A percentile compares a stretch with the other conserved stretches of the same genome.
Evolutionary conservation across 1,140 invertebrate species (phyloP).

Genomic region (Mycetomoellerius zeteki): DNA sequence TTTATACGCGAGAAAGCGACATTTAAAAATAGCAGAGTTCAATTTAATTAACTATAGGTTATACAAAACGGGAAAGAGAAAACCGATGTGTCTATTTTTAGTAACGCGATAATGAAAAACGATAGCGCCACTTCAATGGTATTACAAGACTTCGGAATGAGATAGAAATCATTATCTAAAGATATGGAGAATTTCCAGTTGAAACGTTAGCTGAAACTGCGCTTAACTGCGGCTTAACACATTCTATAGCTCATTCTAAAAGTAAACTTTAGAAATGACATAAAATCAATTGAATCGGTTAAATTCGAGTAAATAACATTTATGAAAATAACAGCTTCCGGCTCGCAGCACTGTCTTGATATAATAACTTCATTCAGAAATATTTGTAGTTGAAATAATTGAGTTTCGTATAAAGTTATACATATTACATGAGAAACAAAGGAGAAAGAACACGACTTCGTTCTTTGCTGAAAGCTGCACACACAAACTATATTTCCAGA

Average conservation of each 20-base stretch:
- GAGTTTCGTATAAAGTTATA: slow-evolving; percentile 4
- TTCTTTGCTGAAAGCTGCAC: slow-evolving; percentile 6
- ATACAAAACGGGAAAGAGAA: not conserved
- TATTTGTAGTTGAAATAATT: no score
- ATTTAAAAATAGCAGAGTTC: not conserved
- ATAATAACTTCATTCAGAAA: slow-evolving; percentile 8
- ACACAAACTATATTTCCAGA: slow-evolving; percentile 6
- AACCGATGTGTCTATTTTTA: not conserved
- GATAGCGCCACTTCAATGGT: not conserved
- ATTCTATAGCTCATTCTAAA: not conserved
- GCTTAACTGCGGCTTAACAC: not conserved
- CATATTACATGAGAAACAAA: not conserved
- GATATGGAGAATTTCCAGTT: not conserved
- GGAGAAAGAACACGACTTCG: not conserved
- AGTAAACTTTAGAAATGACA: not conserved
- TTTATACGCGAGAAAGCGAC: not conserved
- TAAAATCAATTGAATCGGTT: slow-evolving; percentile 3
- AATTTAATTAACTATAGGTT: not conserved
- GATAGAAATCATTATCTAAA: slow-evolving; percentile 23
- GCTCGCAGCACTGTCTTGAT: not conserved
- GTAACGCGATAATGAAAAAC: not conserved
- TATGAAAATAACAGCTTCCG: slow-evolving; percentile 8
- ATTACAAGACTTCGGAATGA: not conserved
- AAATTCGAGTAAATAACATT: not conserved
- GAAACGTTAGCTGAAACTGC: not conserved